A percentile compares a stretch with the other conserved stretches of the same genome.
phyloP scores from a whole-genome alignment of 2,888 invertebrate genomes.

The Drosophila subquinaria region DNA sequence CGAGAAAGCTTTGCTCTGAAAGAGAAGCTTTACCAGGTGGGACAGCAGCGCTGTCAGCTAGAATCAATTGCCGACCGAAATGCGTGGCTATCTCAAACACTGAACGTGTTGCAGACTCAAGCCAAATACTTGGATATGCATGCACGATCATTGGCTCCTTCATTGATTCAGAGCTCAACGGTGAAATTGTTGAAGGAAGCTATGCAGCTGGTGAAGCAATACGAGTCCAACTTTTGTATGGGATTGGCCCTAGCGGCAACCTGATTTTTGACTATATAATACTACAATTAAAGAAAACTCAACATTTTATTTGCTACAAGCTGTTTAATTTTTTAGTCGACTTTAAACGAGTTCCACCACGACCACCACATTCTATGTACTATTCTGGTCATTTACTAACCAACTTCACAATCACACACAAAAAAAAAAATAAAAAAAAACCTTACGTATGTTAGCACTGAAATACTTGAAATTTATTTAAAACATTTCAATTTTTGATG shows the following conservation, averaged over 20 bases:
- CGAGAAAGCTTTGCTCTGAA: neutral
- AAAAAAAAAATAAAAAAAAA: constrained; percentile 45
- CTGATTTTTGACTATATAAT: neutral
- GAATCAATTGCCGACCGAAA: constrained; percentile 19
- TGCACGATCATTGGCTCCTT: constrained; percentile 35
- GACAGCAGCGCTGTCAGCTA: neutral
- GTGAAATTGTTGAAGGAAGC: constrained; percentile 41
- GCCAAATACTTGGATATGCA: constrained; percentile 49
- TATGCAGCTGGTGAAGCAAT: constrained; percentile 25
- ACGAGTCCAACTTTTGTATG: constrained; percentile 23
- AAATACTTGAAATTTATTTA: constrained; percentile 68
- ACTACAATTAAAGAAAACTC: neutral
- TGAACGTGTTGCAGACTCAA: constrained; percentile 43
- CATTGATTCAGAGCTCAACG: constrained; percentile 5
- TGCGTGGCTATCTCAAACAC: constrained; percentile 36
- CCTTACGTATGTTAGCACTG: constrained; percentile 52
- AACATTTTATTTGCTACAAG: neutral
- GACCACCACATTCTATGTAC: neutral
- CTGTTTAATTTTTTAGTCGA: neutral
- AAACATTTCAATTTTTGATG: constrained; percentile 54
- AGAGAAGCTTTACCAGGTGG: constrained; percentile 1
- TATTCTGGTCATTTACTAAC: neutral
- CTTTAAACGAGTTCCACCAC: neutral
- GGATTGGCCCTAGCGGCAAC: constrained; percentile 37
- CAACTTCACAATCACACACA: constrained; percentile 37